Base-by-base conservation (phyloP, 1,140 invertebrate genomes). In the Pachyrhynchus sulphureomaculatus region DNA sequence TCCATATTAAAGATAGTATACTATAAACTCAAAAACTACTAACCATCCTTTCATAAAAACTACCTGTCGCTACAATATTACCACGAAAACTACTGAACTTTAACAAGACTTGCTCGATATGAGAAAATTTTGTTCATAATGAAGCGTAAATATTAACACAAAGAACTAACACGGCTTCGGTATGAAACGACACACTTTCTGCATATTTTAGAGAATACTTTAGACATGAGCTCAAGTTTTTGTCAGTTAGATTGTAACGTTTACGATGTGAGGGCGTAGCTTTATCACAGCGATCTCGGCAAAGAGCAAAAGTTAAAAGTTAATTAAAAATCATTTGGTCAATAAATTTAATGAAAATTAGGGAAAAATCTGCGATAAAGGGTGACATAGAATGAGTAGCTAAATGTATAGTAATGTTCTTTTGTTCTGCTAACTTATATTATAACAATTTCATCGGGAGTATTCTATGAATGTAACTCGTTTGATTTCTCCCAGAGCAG, bases 111-210 rank as follows among this genome's bases (percentile, higher is more conserved):
- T 49, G 45, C 45, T 37, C 57, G 47, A 59, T 59, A 51, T 42
- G 57, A 51, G 57, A 34, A 34, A 33, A 51, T 48, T 51, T 37
- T 26, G 57, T 36, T 59, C 62, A 62, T 71, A 69, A 71, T 71
- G 67, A 71, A 71, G 65, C 64, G 67, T 67, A 70, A 71, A 71
- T 71, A 71, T 71, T 67, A 67, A 68, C 65, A 67, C 65, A 68
- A 68, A 67, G 66, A 71, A 66, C 59, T 49, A 66, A 66, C 56
- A 66, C 32, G 54, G 54, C 53, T 49, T 47, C 65, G 34, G 56
- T 48, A 62, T 57, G 45, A 51, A 54, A 57, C 55, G 51, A 55
- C 33, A 60, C 61, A 59, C 58, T 63, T 63, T 52, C 65, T 63
- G 60, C 48, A 66, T 66, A 63, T 66, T 66, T 66, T 57, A 65